phyloP scores from a whole-genome alignment of 2,797 vertebrate species.

The Rhabdophis nuchalis region DNA sequence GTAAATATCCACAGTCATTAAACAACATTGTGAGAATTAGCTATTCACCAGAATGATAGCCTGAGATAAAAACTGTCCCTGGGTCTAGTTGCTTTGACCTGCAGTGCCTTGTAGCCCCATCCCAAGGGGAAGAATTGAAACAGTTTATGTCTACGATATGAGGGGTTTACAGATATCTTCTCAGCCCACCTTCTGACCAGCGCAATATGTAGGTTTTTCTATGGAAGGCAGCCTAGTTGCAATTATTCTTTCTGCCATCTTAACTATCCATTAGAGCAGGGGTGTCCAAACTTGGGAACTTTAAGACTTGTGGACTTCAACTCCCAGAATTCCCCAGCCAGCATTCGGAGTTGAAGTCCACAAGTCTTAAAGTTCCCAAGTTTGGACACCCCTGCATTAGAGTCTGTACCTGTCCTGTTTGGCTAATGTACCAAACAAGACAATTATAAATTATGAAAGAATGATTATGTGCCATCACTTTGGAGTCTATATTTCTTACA shows the following conservation, averaged over 20 bases:
- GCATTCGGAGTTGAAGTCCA: too few relatives aligned
- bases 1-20: neutral
- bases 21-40: neutral
- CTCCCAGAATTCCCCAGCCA: too few relatives aligned
- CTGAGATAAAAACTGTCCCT: neutral
- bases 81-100: too few relatives aligned
- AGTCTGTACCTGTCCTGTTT: neutral
- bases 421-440: neutral
- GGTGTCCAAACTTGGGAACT: too few relatives aligned
- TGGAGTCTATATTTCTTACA: neutral
- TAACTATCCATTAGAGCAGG: neutral
- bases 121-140: too few relatives aligned
- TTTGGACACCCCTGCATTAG: too few relatives aligned
- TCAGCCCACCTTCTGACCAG: neutral
- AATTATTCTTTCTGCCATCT: neutral
- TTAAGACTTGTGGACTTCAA: too few relatives aligned
- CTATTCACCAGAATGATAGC: neutral
- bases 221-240: neutral
- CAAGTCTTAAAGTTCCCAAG: too few relatives aligned
- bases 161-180: too few relatives aligned
- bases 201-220: neutral
- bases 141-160: too few relatives aligned
- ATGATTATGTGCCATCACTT: neutral
- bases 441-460: neutral
- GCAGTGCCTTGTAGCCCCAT: too few relatives aligned